Percentiles rank a stretch among this genome's conserved stretches.
phyloP scores from a whole-genome alignment of 2,888 invertebrate genomes.

The Cantharis flavilabris region DNA sequence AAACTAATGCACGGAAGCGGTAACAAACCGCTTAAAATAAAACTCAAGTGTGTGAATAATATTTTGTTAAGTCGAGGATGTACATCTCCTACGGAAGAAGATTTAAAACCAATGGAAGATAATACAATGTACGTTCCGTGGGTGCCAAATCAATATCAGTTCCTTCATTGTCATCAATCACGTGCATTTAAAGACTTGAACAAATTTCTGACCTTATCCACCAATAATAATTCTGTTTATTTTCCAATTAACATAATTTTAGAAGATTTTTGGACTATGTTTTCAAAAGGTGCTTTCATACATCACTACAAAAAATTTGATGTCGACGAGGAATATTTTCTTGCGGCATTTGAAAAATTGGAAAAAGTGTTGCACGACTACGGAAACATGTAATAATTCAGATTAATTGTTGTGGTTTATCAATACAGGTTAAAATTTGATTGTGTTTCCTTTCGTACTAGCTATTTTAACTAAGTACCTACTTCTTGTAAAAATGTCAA shows the following conservation, averaged over 20 bases:
- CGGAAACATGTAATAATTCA: slow-evolving; percentile 43
- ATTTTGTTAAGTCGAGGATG: slow-evolving; percentile 54
- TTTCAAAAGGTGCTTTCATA: slow-evolving; percentile 57
- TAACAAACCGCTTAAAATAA: background rate
- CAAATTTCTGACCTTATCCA: slow-evolving; percentile 54
- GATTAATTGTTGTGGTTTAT: background rate
- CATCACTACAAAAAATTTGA: slow-evolving; percentile 59
- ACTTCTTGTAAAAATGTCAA: background rate
- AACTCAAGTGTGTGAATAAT: slow-evolving; percentile 46
- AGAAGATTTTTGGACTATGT: slow-evolving; percentile 57
- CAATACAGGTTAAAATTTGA: background rate
- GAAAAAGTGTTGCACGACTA: slow-evolving; percentile 57
- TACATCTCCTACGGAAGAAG: slow-evolving; percentile 36
- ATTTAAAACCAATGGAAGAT: slow-evolving; percentile 45
- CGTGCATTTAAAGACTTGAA: slow-evolving; percentile 51
- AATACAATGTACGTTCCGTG: slow-evolving; percentile 51
- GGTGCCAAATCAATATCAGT: slow-evolving; percentile 46
- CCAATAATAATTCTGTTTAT: slow-evolving; percentile 56
- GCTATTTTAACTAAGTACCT: background rate
- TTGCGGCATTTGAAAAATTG: slow-evolving; percentile 56
- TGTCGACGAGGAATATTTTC: slow-evolving; percentile 56
- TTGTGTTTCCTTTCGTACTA: background rate
- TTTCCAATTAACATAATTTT: slow-evolving; percentile 51
- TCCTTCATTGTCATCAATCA: slow-evolving; percentile 52
- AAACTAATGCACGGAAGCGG: background rate